Base-by-base conservation (phyloP, 1,140 invertebrate species). In the Nymphalis io region DNA sequence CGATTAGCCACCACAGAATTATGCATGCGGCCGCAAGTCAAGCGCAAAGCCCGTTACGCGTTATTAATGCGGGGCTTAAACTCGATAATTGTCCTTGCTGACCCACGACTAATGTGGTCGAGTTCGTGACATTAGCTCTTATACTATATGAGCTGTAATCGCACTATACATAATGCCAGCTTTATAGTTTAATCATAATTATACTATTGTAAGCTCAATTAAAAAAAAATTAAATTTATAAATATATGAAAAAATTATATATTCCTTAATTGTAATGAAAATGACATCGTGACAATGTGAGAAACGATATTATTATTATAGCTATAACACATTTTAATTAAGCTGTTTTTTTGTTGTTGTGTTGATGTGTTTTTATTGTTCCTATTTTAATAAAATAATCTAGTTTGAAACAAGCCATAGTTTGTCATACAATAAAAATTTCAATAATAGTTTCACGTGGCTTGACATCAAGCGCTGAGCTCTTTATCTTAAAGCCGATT, bases 11-110 rank as follows among this genome's bases (percentile, higher is more conserved):
- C 64, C 74, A 60, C 60, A 71, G 75, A 79, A 74, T 76, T 69
- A 74, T 74, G 72, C 62, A 74, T 59, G 72, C 72, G 72, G 40
- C 64, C 65, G 53, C 74, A 73, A 76, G 75, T 76, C 75, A 76
- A 70, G 75, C 75, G 72, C 75, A 76, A 73, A 74, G 40, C 65
- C 72, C 72, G 74, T 76, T 71, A 70, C 64, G 65, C 62, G 75
- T 76, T 76, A 76, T 76, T 76, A 76, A 76, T 76, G 72, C 67
- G 61, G 72, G 66, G 70, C 72, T 76, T 74, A 69, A 66, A 74
- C 72, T 74, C 69, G 75, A 76, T 76, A 76, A 76, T 74, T 76
- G 75, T 74, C 67, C 72, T 44, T 65, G 62, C 66, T 76, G 71
- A 68, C 72, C 72, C 67, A 44, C 60, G 65, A 68, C 68, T 74